These are phyloP conservation scores for Agapornis roseicollis DNA, from an alignment of 2,113 vertebrate species.

Conservation along the genomic window DNA sequence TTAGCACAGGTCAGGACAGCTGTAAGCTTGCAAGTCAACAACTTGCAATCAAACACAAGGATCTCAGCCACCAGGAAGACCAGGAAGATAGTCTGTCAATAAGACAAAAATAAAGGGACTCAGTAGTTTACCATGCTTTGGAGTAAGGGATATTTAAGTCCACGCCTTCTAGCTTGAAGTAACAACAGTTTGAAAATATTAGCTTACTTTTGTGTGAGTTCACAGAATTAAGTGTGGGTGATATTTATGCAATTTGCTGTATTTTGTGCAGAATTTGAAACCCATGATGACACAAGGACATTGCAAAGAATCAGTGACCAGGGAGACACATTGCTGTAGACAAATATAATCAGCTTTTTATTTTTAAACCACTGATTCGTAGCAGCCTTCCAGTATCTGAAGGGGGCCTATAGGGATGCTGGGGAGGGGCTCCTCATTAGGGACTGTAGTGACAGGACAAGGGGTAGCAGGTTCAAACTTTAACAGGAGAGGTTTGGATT, in stretches of 20 bases:
- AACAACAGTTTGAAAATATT: neutral
- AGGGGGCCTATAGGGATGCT: no score
- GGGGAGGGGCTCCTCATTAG: no score
- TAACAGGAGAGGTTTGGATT: no score
- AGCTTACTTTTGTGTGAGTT: neutral
- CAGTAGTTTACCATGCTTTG: neutral
- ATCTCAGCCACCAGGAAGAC: neutral
- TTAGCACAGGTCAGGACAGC: neutral
- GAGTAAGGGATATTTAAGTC: neutral
- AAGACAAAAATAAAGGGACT: neutral
- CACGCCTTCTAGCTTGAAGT: neutral
- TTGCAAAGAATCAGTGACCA: neutral
- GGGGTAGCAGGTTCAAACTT: no score
- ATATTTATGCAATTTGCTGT: neutral
- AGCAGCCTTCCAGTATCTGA: no score
- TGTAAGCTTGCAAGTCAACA: constrained; percentile 29
- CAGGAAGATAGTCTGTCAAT: neutral
- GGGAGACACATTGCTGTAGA: neutral
- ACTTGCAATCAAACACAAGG: neutral
- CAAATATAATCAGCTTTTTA: neutral
- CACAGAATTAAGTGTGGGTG: neutral
- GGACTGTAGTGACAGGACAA: no score
- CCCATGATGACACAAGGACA: neutral
- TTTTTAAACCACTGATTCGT: neutral
- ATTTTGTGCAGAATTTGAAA: neutral